These are phyloP conservation scores for Petrolisthes cinctipes DNA, from an alignment of 2,888 invertebrate genomes.

Conservation along the genomic window DNA sequence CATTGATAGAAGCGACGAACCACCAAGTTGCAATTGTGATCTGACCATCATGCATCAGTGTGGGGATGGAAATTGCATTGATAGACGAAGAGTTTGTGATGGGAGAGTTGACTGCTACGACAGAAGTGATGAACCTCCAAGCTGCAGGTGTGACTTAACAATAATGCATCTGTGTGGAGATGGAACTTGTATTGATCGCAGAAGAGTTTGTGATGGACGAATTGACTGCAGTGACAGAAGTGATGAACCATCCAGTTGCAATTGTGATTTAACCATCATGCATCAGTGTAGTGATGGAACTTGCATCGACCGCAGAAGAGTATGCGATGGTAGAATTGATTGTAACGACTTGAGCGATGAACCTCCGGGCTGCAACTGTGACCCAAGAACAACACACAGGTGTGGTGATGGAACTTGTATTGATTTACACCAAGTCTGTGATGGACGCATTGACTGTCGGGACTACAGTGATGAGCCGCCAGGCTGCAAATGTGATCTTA, in stretches of 20 bases:
- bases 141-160: conserved; percentile 39
- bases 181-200: conserved; percentile 25
- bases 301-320: conserved; percentile 79
- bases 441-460: conserved; percentile 38
- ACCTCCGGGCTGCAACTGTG: conserved; percentile 33
- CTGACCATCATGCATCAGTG: conserved; percentile 73
- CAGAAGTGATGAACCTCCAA: conserved; percentile 60
- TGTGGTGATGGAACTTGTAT: conserved; percentile 48
- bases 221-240: conserved; percentile 40
- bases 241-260: conserved; percentile 66
- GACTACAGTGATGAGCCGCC: conserved; percentile 42
- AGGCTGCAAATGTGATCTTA: conserved; percentile 6
- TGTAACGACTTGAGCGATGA: conserved; percentile 52
- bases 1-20: conserved; percentile 42
- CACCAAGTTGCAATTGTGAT: conserved; percentile 40
- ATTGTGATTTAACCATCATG: conserved; percentile 69
- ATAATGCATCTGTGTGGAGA: conserved; percentile 22
- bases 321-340: conserved; percentile 76
- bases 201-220: conserved; percentile 28
- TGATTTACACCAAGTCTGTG: conserved; percentile 24
- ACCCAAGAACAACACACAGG: conserved; percentile 10
- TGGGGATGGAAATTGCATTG: conserved; percentile 81
- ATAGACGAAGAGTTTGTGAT: conserved; percentile 79
- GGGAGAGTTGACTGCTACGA: conserved; percentile 67
- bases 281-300: conserved; percentile 80